These are phyloP conservation scores for Sepioteuthis lessoniana DNA, from an alignment of 2,888 invertebrate genomes.

Conservation along the genomic window DNA sequence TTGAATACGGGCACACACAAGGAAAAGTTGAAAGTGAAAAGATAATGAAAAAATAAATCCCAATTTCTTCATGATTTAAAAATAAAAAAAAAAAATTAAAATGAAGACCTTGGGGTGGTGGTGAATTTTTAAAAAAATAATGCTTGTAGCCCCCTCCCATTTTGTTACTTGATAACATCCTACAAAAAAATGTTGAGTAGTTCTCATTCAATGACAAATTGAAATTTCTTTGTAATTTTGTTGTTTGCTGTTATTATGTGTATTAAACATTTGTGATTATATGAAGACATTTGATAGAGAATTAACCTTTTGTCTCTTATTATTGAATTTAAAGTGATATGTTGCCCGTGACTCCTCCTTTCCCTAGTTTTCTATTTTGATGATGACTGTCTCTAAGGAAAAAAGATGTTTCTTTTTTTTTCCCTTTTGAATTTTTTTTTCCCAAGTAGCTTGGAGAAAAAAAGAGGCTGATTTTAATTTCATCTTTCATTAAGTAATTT, in stretches of 20 bases:
- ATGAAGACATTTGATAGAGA: background rate
- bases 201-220: background rate
- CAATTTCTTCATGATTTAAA: background rate
- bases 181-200: background rate
- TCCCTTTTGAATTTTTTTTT: too few relatives aligned
- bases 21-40: background rate
- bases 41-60: background rate
- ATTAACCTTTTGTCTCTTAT: background rate
- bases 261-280: background rate
- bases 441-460: background rate
- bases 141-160: background rate
- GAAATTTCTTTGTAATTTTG: background rate
- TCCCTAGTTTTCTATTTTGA: background rate
- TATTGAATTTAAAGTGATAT: slow-evolving; percentile 3
- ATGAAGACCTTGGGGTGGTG: too few relatives aligned
- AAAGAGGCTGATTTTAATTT: background rate
- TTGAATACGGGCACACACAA: background rate
- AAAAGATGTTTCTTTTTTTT: background rate
- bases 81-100: background rate
- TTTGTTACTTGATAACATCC: background rate
- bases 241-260: background rate
- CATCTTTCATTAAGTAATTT: background rate
- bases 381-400: background rate
- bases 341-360: background rate
- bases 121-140: too few relatives aligned